Conservation (phyloP, 2,113 vertebrate species). For the Cettia cetti region DNA sequence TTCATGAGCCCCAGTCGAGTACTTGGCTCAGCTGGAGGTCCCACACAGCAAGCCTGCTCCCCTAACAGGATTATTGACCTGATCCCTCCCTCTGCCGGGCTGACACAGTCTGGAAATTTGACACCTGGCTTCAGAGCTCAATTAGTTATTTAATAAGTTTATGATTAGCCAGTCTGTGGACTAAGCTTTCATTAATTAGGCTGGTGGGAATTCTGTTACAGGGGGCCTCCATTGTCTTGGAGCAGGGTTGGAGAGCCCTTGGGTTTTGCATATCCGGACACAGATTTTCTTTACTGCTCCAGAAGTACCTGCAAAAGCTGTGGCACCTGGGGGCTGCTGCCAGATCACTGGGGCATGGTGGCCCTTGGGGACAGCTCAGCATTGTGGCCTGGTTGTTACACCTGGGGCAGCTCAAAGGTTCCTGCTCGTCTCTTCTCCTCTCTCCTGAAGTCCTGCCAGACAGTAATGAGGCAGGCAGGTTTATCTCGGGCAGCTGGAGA, state of each 20-base stretch:
- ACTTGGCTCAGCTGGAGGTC: background rate
- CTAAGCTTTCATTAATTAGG: constrained; percentile 12
- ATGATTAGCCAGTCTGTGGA: background rate
- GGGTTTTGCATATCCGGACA: accelerated
- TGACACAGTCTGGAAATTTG: background rate
- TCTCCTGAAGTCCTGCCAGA: background rate
- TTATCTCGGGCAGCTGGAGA: background rate
- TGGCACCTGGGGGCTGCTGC: background rate
- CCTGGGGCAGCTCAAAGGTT: background rate
- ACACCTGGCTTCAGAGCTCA: background rate
- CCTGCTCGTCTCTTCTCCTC: background rate
- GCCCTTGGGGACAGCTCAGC: background rate
- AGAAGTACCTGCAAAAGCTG: background rate
- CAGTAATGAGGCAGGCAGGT: accelerated
- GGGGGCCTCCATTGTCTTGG: background rate
- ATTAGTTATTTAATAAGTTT: constrained; percentile 19
- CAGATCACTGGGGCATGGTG: background rate
- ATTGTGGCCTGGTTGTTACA: background rate
- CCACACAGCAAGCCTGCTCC: background rate
- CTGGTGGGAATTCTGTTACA: background rate
- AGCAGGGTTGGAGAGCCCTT: background rate
- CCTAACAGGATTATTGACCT: background rate
- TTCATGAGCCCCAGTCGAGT: background rate
- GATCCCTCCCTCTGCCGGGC: background rate
- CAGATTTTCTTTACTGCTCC: background rate